Percentiles rank a stretch among this genome's conserved stretches.
These are phyloP conservation scores for Ditula angustiorana DNA, from an alignment of 2,888 invertebrate genomes.

Conservation along the genomic window DNA sequence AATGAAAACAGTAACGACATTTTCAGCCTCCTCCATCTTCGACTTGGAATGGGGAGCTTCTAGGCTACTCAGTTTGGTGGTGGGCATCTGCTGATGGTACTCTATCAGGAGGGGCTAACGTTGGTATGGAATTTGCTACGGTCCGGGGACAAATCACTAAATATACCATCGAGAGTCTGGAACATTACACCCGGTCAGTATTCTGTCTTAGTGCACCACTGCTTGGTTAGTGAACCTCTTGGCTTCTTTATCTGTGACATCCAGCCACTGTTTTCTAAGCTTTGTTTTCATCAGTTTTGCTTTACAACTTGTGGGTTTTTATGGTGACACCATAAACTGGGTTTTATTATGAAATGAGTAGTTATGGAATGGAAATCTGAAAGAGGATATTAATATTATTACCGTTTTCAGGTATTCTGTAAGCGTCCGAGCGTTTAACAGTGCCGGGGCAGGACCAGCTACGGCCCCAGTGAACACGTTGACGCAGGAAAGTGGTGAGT, in stretches of 20 bases:
- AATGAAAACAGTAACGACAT: conserved; percentile 5
- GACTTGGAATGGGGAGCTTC: conserved; percentile 91
- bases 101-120: conserved; percentile 67
- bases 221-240: too few species aligned
- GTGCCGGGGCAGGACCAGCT: conserved; percentile 93
- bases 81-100: conserved; percentile 79
- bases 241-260: too few species aligned
- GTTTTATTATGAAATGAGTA: too few species aligned
- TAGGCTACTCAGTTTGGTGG: conserved; percentile 92
- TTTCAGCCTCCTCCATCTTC: conserved; percentile 87
- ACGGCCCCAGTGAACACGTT: conserved; percentile 91
- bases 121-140: conserved; percentile 86
- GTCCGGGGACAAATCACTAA: conserved; percentile 90
- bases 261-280: too few species aligned
- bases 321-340: too few species aligned
- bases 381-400: too few species aligned
- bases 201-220: too few species aligned
- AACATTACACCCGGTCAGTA: conserved; percentile 90
- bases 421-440: conserved; percentile 94
- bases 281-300: too few species aligned
- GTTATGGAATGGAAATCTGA: too few species aligned
- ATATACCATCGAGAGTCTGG: conserved; percentile 88
- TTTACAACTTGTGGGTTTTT: too few species aligned
- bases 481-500: conserved; percentile 93
- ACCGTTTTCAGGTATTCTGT: conserved; percentile 87